Conservation (phyloP, 2,888 invertebrate species). For the Meiosimyza platycephala region DNA sequence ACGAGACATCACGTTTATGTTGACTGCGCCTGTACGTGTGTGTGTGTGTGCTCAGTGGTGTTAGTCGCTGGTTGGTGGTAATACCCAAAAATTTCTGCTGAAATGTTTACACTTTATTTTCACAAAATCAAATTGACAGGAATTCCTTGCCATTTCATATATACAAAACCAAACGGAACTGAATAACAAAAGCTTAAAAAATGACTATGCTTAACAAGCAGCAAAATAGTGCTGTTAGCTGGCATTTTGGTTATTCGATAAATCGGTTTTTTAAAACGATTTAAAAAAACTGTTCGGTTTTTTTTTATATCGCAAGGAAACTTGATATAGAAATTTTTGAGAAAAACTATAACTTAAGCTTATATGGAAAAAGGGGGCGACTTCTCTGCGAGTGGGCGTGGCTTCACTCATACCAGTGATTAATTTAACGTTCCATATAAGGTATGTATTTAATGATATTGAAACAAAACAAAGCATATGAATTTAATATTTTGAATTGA, state of each 20-base stretch:
- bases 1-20: conserved; percentile 5
- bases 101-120: conserved; percentile 24
- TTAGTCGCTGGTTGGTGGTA: not conserved
- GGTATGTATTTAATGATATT: too few relatives aligned
- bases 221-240: too few relatives aligned
- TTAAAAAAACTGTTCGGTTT: too few relatives aligned
- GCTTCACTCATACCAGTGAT: too few relatives aligned
- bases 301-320: too few relatives aligned
- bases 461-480: too few relatives aligned
- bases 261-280: too few relatives aligned
- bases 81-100: not conserved
- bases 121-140: conserved; percentile 47
- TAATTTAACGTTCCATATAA: too few relatives aligned
- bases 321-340: not conserved
- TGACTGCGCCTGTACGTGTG: not conserved
- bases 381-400: too few relatives aligned
- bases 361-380: not conserved
- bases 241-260: too few relatives aligned
- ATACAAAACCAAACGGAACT: conserved; percentile 13
- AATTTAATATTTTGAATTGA: too few relatives aligned
- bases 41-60: not conserved
- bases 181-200: conserved; percentile 10
- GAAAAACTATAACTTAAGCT: not conserved
- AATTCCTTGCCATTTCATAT: conserved; percentile 44
- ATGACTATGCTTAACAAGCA: not conserved